Conservation (phyloP, 2,113 vertebrate species). For the Rhombomys opimus region DNA sequence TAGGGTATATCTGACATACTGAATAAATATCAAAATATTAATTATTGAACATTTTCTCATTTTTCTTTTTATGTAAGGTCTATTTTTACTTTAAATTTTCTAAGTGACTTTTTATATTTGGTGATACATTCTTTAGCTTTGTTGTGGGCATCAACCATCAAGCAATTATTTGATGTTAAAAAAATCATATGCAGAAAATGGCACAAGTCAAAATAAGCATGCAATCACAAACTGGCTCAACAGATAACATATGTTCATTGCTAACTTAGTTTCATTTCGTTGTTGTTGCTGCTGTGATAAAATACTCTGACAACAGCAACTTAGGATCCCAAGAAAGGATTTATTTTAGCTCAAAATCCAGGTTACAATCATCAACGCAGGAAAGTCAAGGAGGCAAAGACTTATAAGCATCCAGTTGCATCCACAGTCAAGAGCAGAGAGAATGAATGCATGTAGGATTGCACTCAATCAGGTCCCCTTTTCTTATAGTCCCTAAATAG, state of each 20-base stretch:
- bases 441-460: neutral
- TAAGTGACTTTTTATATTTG: slow-evolving; percentile 14
- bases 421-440: neutral
- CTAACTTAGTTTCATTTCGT: neutral
- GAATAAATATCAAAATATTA: neutral
- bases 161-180: neutral
- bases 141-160: neutral
- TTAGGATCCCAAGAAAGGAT: neutral
- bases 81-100: neutral
- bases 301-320: neutral
- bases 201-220: neutral
- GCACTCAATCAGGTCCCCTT: neutral
- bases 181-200: neutral
- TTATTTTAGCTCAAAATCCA: neutral
- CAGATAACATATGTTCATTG: neutral
- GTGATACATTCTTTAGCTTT: neutral
- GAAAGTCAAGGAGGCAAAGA: neutral
- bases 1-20: neutral
- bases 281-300: neutral
- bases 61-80: neutral
- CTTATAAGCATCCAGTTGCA: neutral
- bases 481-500: neutral
- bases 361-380: neutral
- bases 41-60: neutral
- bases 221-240: neutral